A percentile compares a stretch with the other conserved stretches of the same genome.
phyloP scores from a whole-genome alignment of 2,797 vertebrate genomes.

The Lophius americanus region DNA sequence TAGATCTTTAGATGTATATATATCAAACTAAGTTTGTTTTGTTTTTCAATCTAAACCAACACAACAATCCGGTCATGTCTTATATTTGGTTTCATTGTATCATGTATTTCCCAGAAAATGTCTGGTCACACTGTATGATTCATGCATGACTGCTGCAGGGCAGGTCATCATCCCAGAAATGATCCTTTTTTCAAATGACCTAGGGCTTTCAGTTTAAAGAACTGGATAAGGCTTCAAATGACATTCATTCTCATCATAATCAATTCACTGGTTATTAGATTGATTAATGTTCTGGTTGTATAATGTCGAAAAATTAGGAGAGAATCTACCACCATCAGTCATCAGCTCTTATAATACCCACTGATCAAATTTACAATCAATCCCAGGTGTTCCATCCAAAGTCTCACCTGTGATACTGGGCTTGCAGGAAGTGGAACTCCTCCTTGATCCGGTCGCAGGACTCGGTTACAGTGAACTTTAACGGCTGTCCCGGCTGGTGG shows the following conservation, averaged over 20 bases:
- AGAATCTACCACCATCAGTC: background rate
- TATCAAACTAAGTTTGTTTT: slow-evolving; percentile 9
- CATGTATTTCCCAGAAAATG: slow-evolving; percentile 32
- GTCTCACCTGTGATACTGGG: slow-evolving; percentile 94
- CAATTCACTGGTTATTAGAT: background rate
- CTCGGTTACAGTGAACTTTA: slow-evolving; percentile 96
- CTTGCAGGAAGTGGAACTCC: slow-evolving; percentile 97
- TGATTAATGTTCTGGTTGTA: fast-evolving
- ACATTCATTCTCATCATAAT: background rate
- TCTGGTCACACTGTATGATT: slow-evolving; percentile 39
- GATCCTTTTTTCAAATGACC: background rate
- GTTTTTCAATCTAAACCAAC: slow-evolving; percentile 25
- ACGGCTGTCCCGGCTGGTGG: slow-evolving; percentile 93
- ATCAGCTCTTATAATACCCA: background rate
- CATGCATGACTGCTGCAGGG: slow-evolving; percentile 21
- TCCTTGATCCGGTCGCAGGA: slow-evolving; percentile 97
- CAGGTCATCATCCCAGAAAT: slow-evolving; percentile 16
- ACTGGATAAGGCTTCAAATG: background rate
- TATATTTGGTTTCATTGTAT: slow-evolving; percentile 48
- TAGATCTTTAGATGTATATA: slow-evolving; percentile 2
- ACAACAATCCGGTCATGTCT: slow-evolving; percentile 10
- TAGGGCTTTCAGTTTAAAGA: background rate
- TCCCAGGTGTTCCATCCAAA: background rate
- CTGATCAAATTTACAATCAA: background rate
- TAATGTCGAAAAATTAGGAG: background rate